Base-by-base conservation (phyloP, 2,113 vertebrate genomes). In the Chascanopsetta lugubris region DNA sequence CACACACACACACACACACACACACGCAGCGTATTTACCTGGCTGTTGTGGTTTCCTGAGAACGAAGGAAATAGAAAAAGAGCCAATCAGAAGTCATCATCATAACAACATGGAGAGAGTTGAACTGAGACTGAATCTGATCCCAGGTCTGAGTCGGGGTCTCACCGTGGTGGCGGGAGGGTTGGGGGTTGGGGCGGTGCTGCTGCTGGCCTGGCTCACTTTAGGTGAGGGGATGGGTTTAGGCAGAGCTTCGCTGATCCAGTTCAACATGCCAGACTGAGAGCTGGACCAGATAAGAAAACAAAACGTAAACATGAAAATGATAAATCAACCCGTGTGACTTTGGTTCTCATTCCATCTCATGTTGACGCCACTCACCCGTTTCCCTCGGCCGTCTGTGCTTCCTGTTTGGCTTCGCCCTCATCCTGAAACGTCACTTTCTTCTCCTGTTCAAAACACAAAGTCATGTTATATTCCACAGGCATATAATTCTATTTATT, bases 171-270 rank as follows among this genome's bases (percentile, higher is more conserved):
- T 9, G 17, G n/a, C 7, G 17, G 17, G n/a, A 5, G 15, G 6
- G 40, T 8, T 46, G 43, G 43, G 18, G 22, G 46, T 25, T 30
- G 38, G 6, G 51, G 53, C 64, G 42, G 77, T n/a, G 51, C 72
- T 72, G 42, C 75, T n/a, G 51, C 72, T 72, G 49, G 76, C 36
- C 18, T 29, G 62, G 8, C 12, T 61, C 24, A 65, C 48, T 27
- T 58, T 80, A 0, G 89, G 72, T 1, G 75, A 48, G 11, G 43
- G 26, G 0, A 59, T 17, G 0, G 92, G 92, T 18, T 92, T 87
- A 20, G 92, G 91, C n/a, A 91, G 64, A n/a, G 87, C 80, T 17
- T 50, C 76, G 56, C 72, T 82, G 65, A 92, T 83, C 91, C 92
- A 92, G 0, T 34, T 79, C 65, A 93, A 27, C 27, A 92, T 68